Evolutionary conservation across 2,888 invertebrate species (phyloP), one percentile per base, ranked within the genome.

Genomic region (Metellina segmentata): DNA sequence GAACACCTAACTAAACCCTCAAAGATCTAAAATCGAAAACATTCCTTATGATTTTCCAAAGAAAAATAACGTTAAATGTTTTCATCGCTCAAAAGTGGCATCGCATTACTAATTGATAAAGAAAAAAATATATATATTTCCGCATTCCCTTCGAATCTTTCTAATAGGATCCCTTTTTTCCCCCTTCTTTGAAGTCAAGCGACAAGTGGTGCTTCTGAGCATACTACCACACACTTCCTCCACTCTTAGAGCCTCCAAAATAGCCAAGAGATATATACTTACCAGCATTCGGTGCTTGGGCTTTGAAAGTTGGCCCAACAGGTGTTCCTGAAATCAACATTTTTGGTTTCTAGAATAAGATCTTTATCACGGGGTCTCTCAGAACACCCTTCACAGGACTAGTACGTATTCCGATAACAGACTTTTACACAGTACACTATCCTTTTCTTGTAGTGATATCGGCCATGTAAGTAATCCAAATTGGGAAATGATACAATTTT

Each of bases 281-380:
- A 93, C 93, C 91, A 53, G 91, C 91, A 19, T 93, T 93, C 16
- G 93, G 93, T 48, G 93, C 93, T 79, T 83, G 71, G 7, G 93
- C 93, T 88, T 93, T 93, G 86, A 89, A 93, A 77, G 87, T 82
- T 7, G 93, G 93, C 53, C 93, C 93, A 19, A 81, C 88, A 61
- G 92, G 88, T 61, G 61, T 75, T 49, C 85, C 85, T 4, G 89
- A 89, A 20, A 91, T 87, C 74, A 91, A 78, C 91, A 91, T 91
- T 11, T 72, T 19, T 72, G n/a, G 1, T 20, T 19, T 72, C 72
- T 34, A 34, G 34, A 34, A 34, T 34, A 34, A 34, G 34, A 4
- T 34, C 34, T 34, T 34, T 34, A 34, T 34, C 34, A 34, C 34
- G 34, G 4, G 34, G 1, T 34, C 34, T 34, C 4, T 2, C 5